A percentile compares a stretch with the other conserved stretches of the same genome.
Conservation (phyloP, 2,113 vertebrate genomes). For the Equus przewalskii region DNA sequence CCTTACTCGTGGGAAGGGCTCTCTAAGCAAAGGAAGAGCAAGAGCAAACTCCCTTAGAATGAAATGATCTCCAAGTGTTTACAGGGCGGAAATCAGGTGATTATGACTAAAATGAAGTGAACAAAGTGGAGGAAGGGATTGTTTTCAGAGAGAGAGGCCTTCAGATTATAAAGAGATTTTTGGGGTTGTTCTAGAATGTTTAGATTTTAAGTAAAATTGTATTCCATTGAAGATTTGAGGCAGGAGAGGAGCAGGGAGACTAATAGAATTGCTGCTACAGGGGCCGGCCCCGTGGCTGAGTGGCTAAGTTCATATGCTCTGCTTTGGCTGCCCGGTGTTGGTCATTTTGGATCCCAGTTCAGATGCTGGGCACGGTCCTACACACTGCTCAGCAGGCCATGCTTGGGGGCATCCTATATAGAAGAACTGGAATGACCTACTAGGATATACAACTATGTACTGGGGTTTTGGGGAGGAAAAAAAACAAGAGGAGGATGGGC, state of each 20-base stretch:
- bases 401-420: no score
- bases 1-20: background rate
- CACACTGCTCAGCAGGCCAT: no score
- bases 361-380: no score
- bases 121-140: background rate
- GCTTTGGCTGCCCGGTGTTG: no score
- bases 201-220: background rate
- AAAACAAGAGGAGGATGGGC: no score
- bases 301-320: no score
- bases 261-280: background rate
- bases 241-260: background rate
- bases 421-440: no score
- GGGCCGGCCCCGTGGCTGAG: no score
- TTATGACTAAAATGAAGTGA: background rate
- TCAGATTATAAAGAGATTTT: background rate
- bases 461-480: no score
- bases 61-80: background rate
- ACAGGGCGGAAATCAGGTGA: background rate
- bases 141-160: background rate
- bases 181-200: background rate
- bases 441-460: no score
- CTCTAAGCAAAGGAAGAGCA: background rate
- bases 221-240: background rate
- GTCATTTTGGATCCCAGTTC: no score
- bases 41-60: background rate